Percentiles rank a stretch among this genome's conserved stretches.
phyloP scores from a whole-genome alignment of 1,140 invertebrate genomes.

The Sarcophaga bullata region DNA sequence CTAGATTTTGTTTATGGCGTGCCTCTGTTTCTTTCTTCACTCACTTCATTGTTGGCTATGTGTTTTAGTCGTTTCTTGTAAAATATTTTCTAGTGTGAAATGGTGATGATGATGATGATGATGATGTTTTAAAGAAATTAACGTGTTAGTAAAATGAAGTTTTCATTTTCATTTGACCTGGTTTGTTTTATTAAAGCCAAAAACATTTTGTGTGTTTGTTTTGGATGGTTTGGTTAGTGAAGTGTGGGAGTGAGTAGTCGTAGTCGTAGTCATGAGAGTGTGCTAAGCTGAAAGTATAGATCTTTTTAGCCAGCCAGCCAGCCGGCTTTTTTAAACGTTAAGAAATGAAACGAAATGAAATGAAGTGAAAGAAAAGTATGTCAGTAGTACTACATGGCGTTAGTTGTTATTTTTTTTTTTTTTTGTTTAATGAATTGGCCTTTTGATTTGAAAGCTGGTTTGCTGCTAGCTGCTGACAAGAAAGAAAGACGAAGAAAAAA shows the following conservation, averaged over 20 bases:
- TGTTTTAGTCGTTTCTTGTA: constrained; percentile 4
- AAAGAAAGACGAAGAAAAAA: neutral
- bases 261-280: no score
- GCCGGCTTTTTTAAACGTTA: neutral
- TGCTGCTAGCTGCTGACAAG: no score
- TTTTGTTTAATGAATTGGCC: neutral
- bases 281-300: neutral
- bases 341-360: neutral
- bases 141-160: neutral
- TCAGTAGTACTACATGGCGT: constrained; percentile 21
- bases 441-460: constrained; percentile 30
- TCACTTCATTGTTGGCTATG: neutral
- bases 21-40: neutral
- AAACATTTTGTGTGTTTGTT: neutral
- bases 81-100: neutral
- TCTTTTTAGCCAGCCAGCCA: no score
- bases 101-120: neutral
- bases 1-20: neutral
- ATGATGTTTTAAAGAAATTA: no score
- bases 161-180: constrained; percentile 41
- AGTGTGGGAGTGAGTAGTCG: neutral
- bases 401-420: no score
- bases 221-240: neutral
- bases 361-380: constrained; percentile 29
- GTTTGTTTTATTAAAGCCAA: constrained; percentile 22